phyloP scores from a whole-genome alignment of 64 coral and sea anemone species.

The Montipora sp. region DNA sequence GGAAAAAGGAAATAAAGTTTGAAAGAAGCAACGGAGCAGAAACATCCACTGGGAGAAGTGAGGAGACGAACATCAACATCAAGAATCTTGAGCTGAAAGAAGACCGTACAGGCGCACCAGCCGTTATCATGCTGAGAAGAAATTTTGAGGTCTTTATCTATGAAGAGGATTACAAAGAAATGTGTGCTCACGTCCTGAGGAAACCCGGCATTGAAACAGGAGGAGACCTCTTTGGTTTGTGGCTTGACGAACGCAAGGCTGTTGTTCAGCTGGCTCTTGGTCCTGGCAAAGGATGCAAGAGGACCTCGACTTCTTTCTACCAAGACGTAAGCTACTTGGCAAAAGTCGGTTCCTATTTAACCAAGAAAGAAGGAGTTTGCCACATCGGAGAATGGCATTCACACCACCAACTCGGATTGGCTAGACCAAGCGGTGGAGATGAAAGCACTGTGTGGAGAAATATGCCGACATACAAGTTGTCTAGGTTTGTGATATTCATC shows the following conservation, averaged over 20 bases:
- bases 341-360: slow-evolving; percentile 33
- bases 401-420: slow-evolving; percentile 65
- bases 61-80: not conserved
- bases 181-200: slow-evolving; percentile 29
- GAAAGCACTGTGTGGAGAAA: slow-evolving; percentile 76
- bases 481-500: slow-evolving; percentile 73
- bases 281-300: slow-evolving; percentile 29
- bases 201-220: slow-evolving; percentile 59
- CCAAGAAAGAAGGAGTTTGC: slow-evolving; percentile 32
- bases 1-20: not conserved
- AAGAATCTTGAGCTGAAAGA: not conserved
- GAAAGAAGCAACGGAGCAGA: slow-evolving; percentile 9
- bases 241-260: slow-evolving; percentile 49
- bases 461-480: slow-evolving; percentile 57
- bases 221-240: slow-evolving; percentile 68
- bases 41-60: not conserved
- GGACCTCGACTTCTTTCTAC: slow-evolving; percentile 30
- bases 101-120: not conserved
- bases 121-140: not conserved
- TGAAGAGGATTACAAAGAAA: slow-evolving; percentile 32
- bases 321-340: slow-evolving; percentile 49
- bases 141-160: slow-evolving; percentile 25
- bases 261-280: slow-evolving; percentile 62
- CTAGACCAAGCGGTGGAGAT: slow-evolving; percentile 76
- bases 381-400: slow-evolving; percentile 76